phyloP scores from a whole-genome alignment of 2,113 vertebrate species.

The Tragelaphus strepsiceros region DNA sequence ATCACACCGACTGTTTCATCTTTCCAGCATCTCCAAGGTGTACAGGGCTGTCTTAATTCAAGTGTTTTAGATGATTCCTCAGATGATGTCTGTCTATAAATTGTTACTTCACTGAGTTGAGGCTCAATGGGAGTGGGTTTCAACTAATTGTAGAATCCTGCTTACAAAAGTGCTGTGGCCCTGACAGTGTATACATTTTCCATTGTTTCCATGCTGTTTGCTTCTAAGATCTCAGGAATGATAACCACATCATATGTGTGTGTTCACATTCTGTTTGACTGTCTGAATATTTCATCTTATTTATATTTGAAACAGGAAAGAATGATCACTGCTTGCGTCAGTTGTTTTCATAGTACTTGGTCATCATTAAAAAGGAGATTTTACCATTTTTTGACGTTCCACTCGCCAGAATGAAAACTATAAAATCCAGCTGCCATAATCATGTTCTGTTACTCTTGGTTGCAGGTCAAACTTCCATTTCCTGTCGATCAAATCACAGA shows the following conservation, averaged over 20 bases:
- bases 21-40: background rate
- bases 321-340: background rate
- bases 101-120: background rate
- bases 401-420: background rate
- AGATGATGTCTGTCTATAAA: background rate
- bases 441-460: slow-evolving; percentile 50
- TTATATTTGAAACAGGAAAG: slow-evolving; percentile 21
- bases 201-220: background rate
- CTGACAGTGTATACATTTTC: background rate
- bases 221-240: background rate
- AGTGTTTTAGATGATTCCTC: background rate
- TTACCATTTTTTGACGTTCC: background rate
- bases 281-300: background rate
- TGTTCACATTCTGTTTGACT: background rate
- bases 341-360: background rate
- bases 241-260: background rate
- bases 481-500: slow-evolving; percentile 99
- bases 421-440: background rate
- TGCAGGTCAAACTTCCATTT: slow-evolving; percentile 98
- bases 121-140: background rate
- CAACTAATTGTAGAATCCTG: background rate
- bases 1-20: background rate
- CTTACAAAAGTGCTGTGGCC: background rate
- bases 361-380: background rate
- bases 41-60: background rate